Base-by-base conservation (phyloP, 1,140 invertebrate species). In the Cydia splendana region DNA sequence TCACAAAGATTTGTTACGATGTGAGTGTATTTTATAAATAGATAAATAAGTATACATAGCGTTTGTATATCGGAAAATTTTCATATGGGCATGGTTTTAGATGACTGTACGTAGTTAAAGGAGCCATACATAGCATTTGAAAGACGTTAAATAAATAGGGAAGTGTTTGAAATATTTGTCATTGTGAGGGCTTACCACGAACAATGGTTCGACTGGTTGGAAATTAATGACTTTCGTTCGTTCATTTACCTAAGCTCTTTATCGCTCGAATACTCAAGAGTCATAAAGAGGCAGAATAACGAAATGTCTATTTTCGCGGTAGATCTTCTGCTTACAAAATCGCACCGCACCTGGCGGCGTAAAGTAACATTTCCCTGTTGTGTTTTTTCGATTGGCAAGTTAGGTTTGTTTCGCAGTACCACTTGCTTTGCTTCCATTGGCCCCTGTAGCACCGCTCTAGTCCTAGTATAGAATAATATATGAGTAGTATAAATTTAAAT, bases 51-150 rank as follows among this genome's bases (percentile, higher is more conserved):
- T 88, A 88, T 85, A 84, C 84, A 85, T 92, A 92, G 90, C 87
- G 87, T 92, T 92, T 92, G 89, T 92, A 90, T 91, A 89, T 87
- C 83, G 84, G 76, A 76, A 82, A 85, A 83, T 89, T 92, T 90
- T 87, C 86, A 87, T 91, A 91, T 88, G 88, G 76, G 87, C 85
- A 86, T 91, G 85, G 83, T 85, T 87, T 89, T 85, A 85, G 84
- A 80, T 3, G 42, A 81, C 74, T 89, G 84, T 90, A 88, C 84
- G 83, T 90, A 90, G 87, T 71, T 78, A 81, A 48, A 51, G 48
- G 45, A 75, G 83, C 81, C 78, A 89, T 90, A 91, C 78, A 89
- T 90, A 91, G 85, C 78, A 77, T 80, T 86, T 82, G 81, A 77
- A 65, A 76, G 67, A 71, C 34, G 30, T 30, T 34, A 7, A 6